Evolutionary conservation across 92 coral and sea anemone genomes (phyloP), one percentile per base, ranked within the genome.

Genomic region (Phymanthus crucifer): DNA sequence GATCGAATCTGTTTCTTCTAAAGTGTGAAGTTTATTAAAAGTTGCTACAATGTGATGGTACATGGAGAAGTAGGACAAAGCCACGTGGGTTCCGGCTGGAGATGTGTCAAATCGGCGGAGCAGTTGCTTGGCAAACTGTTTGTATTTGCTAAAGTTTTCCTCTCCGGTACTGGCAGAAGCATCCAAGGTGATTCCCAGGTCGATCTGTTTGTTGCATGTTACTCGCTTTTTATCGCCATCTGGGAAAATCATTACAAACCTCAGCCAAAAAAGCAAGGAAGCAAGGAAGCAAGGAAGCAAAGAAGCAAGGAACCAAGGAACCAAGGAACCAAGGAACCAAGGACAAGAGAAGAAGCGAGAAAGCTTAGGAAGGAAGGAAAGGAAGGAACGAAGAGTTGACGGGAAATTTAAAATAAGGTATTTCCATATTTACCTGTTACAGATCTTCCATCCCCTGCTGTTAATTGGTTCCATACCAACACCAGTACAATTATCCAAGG

Each of bases 101-200:
- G 83, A 78, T 13, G 72, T 35, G 21, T 68, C 36, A 50, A 84
- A 72, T 0, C 88, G 66, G 6, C 73, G 72, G 0, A 70, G 12
- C 0, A 84, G 54, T 32, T n/a, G 50, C 34, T 84, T 84, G 10
- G 83, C 79, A 45, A 84, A 71, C 6, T 72, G 50, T 61, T 84
- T 78, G 36, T 69, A 68, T 26, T 54, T 40, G 0, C 58, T 43
- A 58, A 69, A 84, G 34, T 45, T 78, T 19, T 84, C 83, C 23
- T 84, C 68, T 21, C 79, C 83, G 2, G 72, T 66, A 56, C 84
- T 78, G 4, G 88, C 84, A 38, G 88, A 84, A 0, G 83, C 47
- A 38, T 84, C 88, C 61, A 84, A 26, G 40, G 80, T 33, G 33
- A 84, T 43, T 4, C 83, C 82, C 32, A 84, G 75, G 79, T 84